These are phyloP conservation scores for Lucilia cuprina DNA, from an alignment of 1,140 invertebrate genomes.

Conservation along the genomic window DNA sequence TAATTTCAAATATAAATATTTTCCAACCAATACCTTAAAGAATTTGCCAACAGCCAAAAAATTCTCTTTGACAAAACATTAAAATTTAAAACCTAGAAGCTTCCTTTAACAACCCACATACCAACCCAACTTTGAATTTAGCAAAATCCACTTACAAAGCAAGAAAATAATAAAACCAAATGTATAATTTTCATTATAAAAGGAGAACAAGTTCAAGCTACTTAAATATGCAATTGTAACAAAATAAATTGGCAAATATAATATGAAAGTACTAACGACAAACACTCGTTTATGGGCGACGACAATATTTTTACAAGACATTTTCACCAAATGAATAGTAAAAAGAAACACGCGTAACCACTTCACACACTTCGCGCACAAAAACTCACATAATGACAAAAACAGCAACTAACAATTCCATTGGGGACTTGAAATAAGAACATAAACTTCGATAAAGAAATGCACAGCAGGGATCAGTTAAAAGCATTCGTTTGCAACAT, in stretches of 20 bases:
- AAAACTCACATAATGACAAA: not conserved
- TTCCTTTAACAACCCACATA: not conserved
- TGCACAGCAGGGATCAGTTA: constrained; percentile 1
- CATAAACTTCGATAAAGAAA: not conserved
- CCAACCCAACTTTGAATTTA: not conserved
- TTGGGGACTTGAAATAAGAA: not conserved
- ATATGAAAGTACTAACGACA: not conserved
- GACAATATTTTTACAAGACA: not conserved
- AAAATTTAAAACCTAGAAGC: not conserved
- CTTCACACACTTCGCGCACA: not conserved
- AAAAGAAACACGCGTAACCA: not conserved
- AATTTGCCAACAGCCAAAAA: no score
- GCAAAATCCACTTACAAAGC: not conserved
- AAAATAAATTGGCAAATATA: not conserved
- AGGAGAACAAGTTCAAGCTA: not conserved
- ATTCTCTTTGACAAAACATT: no score
- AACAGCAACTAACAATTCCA: not conserved
- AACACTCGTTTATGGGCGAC: not conserved
- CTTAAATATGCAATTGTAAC: constrained; percentile 1
- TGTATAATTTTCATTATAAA: not conserved
- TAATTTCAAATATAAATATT: no score
- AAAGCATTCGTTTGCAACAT: not conserved
- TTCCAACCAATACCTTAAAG: no score
- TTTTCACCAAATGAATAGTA: not conserved
- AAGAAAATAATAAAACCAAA: not conserved